Evolutionary conservation across 1,140 invertebrate species (phyloP), one percentile per base, ranked within the genome.

Genomic region (Macrobrachium rosenbergii): DNA sequence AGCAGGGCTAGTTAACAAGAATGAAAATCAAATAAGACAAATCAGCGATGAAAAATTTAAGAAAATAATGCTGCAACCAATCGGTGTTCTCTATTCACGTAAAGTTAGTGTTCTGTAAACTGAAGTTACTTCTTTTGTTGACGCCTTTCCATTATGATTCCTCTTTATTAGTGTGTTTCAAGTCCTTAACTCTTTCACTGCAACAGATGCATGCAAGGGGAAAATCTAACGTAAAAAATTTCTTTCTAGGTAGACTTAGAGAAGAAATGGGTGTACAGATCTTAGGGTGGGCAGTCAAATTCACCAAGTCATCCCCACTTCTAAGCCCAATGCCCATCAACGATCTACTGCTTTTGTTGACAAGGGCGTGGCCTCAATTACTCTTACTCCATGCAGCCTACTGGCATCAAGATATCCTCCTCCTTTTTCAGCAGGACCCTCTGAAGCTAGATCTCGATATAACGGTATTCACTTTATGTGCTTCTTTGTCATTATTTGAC

Each of bases 351-450:
- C 69, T 87, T 17, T 69, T 87, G 0, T 79, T 87, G 5, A 87
- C 85, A 3, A 58, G 85, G 6, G 85, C 85, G 6, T 87, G 85
- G 85, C 85, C 85, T 2, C 85, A 81, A 28, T 59, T 87, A 21
- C 72, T 87, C 58, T 77, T 87, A n/a, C 60, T 87, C n/a, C 85
- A 87, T 43, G 85, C 78, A n/a, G 64, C 85, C 19, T 87, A 80
- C 21, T 87, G 77, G 85, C 85, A 77, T 6, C 69, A 81, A 19
- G 76, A 86, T 52, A 62, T 80, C 21, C 78, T 87, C 5, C 85
- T 87, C 5, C 79, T 81, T 23, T 59, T 81, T 3, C 85, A 81
- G 19, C 21, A 80, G n/a, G 62, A 76, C 43, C 69, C 67, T 14
- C 17, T 21, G 5, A 87, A 82, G 62, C 21, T 76, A 37, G 84